Evolutionary conservation across 23 tunicate genomes (phyloP), one percentile per base, ranked within the genome.

Genomic region (Ascidia mentula): DNA sequence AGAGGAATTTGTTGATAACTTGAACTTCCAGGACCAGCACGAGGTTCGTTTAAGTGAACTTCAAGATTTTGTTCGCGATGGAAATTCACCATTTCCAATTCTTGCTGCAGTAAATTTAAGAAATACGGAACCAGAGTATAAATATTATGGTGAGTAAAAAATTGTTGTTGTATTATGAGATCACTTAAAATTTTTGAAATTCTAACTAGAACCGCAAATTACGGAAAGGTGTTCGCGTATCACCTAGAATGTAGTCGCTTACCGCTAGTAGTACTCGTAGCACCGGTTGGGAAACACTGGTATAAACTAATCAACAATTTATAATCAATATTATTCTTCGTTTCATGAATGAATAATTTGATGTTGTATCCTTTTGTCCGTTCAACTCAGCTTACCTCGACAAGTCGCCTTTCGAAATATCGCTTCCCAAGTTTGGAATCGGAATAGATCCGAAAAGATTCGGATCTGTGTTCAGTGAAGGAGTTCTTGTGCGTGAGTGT

Each of bases 81-180:
- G 73, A 0, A 35, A 77, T 2, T 82, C 77, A 0, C 89, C 89
- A 36, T 78, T 31, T 69, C 89, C 82, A 7, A 32, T 85, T 0
- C 59, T 85, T 35, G 89, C 77, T 17, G 76, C 89, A 6, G 20
- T 85, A 35, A 72, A 77, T n/a, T 82, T 85, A 1, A 85, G 77
- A 70, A 74, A 46, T 39, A 28, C 36, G 0, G 30, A 34, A 32
- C 45, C 30, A 26, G 79, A 72, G 18, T 18, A 72, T 6, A 34
- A 76, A 28, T 83, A 36, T 42, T 75, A 83, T 38, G 87, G 87
- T 83, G 9, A 60, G 86, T 40, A 20, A 53, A 42, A 15, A 12
- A 9, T 42, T 42, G 12, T 12, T 42, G 12, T 9, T 15, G 53
- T 42, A 9, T 42, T 42, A 12, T n/a, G n/a, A n/a, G n/a, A n/a